phyloP scores from a whole-genome alignment of 2,113 vertebrate species.

The Onychorhynchus coronatus region DNA sequence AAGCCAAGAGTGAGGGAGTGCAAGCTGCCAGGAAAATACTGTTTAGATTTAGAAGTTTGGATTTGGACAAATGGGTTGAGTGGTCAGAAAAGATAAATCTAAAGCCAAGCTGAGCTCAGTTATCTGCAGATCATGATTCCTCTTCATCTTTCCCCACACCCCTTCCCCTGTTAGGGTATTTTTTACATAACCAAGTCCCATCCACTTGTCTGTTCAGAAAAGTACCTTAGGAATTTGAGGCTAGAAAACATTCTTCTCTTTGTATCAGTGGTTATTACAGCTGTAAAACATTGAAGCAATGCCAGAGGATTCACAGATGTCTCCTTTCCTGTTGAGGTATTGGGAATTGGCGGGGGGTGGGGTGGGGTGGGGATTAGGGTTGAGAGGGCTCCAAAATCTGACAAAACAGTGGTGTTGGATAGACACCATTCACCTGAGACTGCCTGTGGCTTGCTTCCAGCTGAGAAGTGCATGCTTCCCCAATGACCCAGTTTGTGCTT shows the following conservation, averaged over 20 bases:
- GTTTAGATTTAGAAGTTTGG: constrained; percentile 30
- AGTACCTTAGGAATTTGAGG: constrained; percentile 53
- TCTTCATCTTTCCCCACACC: background rate
- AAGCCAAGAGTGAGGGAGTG: background rate
- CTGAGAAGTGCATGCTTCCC: background rate
- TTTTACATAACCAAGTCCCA: constrained; percentile 8
- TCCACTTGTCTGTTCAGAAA: constrained; percentile 40
- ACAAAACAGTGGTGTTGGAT: constrained; percentile 8
- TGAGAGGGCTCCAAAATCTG: background rate
- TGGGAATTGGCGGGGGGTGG: background rate
- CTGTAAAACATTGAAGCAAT: constrained; percentile 63
- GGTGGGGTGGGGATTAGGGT: background rate
- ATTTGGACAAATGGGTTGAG: constrained; percentile 9
- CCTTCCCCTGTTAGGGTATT: background rate
- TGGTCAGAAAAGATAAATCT: background rate
- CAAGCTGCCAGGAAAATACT: constrained; percentile 14
- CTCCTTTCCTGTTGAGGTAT: constrained; percentile 62
- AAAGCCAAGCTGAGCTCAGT: background rate
- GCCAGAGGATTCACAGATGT: constrained; percentile 71
- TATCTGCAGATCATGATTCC: background rate
- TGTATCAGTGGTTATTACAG: constrained; percentile 71
- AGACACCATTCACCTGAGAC: constrained; percentile 39
- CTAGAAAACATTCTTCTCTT: constrained; percentile 63
- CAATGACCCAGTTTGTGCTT: constrained; percentile 22
- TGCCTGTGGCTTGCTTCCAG: constrained; percentile 25